Base-by-base conservation (phyloP, 1,140 invertebrate species). In the Telenomus remus region DNA sequence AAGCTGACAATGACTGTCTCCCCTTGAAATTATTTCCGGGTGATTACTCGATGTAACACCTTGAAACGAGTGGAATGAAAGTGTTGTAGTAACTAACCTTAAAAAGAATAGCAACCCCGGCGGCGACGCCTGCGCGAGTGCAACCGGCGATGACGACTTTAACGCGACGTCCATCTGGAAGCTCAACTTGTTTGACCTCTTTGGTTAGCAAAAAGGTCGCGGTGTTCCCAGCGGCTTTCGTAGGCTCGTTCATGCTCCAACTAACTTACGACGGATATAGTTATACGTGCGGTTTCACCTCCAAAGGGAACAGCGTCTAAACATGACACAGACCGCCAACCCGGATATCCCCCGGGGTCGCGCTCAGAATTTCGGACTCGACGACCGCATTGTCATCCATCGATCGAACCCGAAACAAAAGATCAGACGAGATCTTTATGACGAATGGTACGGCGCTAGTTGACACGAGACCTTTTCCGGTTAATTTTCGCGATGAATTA, bases 81-180 rank as follows among this genome's bases (percentile, higher is more conserved):
- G 49, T 60, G n/a, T 63, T 63, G 14, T 33, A 46, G 56, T 34
- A 47, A 66, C 77, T 72, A 76, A 87, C 82, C 81, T 85, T 85
- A 72, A 83, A 85, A 33, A 85, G 78, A 47, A 85, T 73, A 4
- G 81, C 80, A 35, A 86, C 72, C 12, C 73, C 82, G n/a, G 79
- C 75, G n/a, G 83, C 81, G 5, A 86, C 82, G 54, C 85, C 85
- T 42, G 79, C 81, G 49, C 80, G 75, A 33, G 79, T 80, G 46
- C 80, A 82, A 13, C 85, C 84, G 5, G 79, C 80, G 68, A 86
- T 84, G 27, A 79, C 83, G 66, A 86, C 69, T 73, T 87, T 86
- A 34, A 85, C 77, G 39, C 79, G 70, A 64, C 84, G 80, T 46
- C 65, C 64, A 61, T 82, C 78, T 39, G 60, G 39, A 70, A 80